Base-by-base conservation (phyloP, 2,113 vertebrate species). In the Morone saxatilis region DNA sequence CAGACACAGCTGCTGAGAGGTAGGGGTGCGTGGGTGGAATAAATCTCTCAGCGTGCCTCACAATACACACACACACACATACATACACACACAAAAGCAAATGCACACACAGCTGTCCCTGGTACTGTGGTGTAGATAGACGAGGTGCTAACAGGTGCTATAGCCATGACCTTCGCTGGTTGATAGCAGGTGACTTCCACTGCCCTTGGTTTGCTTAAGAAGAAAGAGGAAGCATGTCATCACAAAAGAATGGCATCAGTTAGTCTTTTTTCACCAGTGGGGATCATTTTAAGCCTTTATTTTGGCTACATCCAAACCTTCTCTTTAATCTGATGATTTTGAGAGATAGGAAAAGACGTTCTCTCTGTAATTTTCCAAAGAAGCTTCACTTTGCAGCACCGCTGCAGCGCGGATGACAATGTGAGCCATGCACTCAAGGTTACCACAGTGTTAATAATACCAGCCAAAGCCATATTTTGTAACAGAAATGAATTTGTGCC, bases 91-190 rank as follows among this genome's bases (percentile, higher is more conserved):
- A 87, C 80, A 86, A 83, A 89, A 85, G 86, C 89, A 81, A 90
- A 89, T 54, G 78, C 92, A 89, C 85, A 92, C 91, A 91, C 94
- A 95, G 93, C 94, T 95, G 93, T 94, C 93, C 87, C 91, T 87
- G 88, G 93, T 91, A 86, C 88, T 86, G 93, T 75, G 90, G 90
- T 91, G 93, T 90, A 86, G 93, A 94, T 88, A 92, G 94, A 94
- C 89, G 88, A 94, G 91, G 93, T 91, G 94, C 92, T 92, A 95
- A 95, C 95, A 95, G 94, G 95, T 96, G 95, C 89, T 82, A 41
- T 85, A 88, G 89, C 87, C 84, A 71, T 92, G 94, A 94, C 94
- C 91, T 93, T 93, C 89, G 76, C 84, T 68, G 89, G 83, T 86
- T 83, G 82, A 90, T 87, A 93, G 93, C 94, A 94, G 94, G 94